Base-by-base conservation (phyloP, 2,113 vertebrate species). In the Daphoenositta chrysoptera region DNA sequence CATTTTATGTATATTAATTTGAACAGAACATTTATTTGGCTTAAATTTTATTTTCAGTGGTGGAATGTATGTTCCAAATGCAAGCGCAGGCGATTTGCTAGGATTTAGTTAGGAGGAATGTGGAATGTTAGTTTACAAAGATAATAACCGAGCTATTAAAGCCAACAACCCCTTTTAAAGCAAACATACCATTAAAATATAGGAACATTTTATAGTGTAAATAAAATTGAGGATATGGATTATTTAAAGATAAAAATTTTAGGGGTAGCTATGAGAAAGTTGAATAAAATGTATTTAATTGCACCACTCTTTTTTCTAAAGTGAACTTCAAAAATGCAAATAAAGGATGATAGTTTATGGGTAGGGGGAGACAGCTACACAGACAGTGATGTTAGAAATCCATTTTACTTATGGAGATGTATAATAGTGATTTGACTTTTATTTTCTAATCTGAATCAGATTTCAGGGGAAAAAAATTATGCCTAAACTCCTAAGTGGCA, bases 181-280 rank as follows among this genome's bases (percentile, higher is more conserved):
- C 97, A 98, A 98, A 98, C 97, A 98, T 97, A 97, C 97, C 97
- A 98, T 98, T 98, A 98, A 98, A 98, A 98, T 98, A 98, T 96
- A 98, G 98, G 97, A 98, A 97, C 96, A 72, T 93, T 98, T 98
- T 98, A 98, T 97, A 94, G 97, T 96, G 96, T 98, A 98, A 98
- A 98, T 98, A 98, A 98, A 98, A 98, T 97, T 93, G 96, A 98
- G 95, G 96, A 93, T 98, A 98, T 97, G 97, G 97, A 97, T 98
- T 98, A 98, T 98, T 98, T 98, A 98, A 98, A 98, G 98, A 98
- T 98, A 98, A 97, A 97, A 98, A 96, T 89, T 97, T 98, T 98
- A 98, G 96, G 96, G 96, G 77, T 77, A 94, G 87, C 89, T 90
- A 87, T 93, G 94, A 87, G 85, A 97, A 98, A 97, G 96, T 95